phyloP scores from a whole-genome alignment of 2,797 vertebrate species.

The Danio albolineatus region DNA sequence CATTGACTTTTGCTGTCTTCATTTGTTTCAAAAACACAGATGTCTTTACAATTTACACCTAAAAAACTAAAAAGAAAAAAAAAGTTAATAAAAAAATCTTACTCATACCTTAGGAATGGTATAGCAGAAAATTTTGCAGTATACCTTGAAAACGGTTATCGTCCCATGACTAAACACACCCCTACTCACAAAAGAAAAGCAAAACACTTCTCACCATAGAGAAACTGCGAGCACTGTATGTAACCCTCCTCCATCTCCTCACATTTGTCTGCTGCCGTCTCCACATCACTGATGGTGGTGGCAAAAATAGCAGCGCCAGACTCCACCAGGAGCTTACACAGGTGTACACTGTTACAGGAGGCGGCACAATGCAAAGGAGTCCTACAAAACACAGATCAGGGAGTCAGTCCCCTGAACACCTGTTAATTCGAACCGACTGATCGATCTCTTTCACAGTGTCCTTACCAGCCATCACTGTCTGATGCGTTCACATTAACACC shows the following conservation, averaged over 20 bases:
- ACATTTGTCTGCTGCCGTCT: slow-evolving; percentile 97
- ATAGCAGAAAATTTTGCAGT: too few species aligned
- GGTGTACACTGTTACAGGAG: slow-evolving; percentile 98
- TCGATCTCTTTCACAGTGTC: not conserved
- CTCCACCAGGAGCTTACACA: slow-evolving; percentile 96
- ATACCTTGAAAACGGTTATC: too few species aligned
- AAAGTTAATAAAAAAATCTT: too few species aligned
- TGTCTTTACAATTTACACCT: too few species aligned
- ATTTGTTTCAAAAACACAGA: too few species aligned
- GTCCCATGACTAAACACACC: too few species aligned
- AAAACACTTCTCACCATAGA: slow-evolving; percentile 83
- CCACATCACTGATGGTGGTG: slow-evolving; percentile 96
- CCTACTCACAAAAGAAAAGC: not conserved
- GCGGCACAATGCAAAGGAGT: slow-evolving; percentile 97
- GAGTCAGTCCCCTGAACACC: not conserved
- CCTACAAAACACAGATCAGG: slow-evolving; percentile 74
- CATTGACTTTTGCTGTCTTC: too few species aligned
- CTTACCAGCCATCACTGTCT: slow-evolving; percentile 98
- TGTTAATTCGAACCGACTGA: not conserved
- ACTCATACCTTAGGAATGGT: too few species aligned
- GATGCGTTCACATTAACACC: slow-evolving; percentile 98
- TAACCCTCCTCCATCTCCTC: slow-evolving; percentile 98
- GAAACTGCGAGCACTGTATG: slow-evolving; percentile 97
- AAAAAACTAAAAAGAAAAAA: too few species aligned
- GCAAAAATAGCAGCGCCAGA: slow-evolving; percentile 97